Evolutionary conservation across 2,113 vertebrate species (phyloP), one percentile per base, ranked within the genome.

Genomic region (Notarius quadriscutis): DNA sequence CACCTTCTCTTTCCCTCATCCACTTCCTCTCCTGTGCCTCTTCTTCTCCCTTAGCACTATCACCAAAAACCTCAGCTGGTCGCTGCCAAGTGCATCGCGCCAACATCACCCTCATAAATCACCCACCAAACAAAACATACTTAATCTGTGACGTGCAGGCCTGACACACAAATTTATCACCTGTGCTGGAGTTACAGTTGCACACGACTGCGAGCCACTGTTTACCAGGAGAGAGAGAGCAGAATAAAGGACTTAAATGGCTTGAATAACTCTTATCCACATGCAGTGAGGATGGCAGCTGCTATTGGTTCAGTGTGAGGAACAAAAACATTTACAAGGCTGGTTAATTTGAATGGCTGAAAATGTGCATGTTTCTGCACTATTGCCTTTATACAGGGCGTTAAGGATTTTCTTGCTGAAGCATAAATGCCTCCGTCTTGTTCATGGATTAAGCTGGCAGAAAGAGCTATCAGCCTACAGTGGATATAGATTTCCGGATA

Each of bases 71-170:
- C 89, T 92, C 89, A 85, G 91, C 92, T 91, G 88, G 89, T 92
- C 88, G 86, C 93, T 93, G 94, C 93, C 92, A 94, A 95, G 94
- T 93, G 90, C 90, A 92, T 91, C 91, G 92, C 69, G 91, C 90
- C 85, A 88, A 86, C 94, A 91, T 92, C 84, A 83, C 87, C 48
- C 91, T 92, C 95, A 96, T 96, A 96, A 96, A 97, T 97, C 96
- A 97, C 80, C 82, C 81, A 94, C 92, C 89, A 95, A 91, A 96
- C 94, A 94, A 89, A 93, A 95, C 95, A 92, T 94, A 95, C 95
- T 93, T 95, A 96, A 97, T 95, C 96, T 93, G 87, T 87, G 91
- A 94, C 91, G 88, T 87, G 93, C 88, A 91, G 67, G 88, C 89
- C 92, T 91, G 92, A 93, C 94, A 94, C 93, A 90, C 74, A 90